Conservation (phyloP, 1,140 invertebrate species). For the Cydia amplana region DNA sequence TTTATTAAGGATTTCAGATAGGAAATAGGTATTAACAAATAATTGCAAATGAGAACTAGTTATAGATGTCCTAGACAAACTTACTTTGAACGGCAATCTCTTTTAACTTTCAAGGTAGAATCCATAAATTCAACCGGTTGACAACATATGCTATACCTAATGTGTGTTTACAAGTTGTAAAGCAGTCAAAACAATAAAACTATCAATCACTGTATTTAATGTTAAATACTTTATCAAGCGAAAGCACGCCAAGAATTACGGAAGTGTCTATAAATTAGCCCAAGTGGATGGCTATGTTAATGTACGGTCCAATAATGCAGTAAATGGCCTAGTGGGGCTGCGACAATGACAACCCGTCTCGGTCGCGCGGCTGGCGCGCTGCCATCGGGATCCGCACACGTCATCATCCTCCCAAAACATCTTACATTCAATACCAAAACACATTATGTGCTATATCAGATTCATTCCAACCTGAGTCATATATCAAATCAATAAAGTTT, state of each 20-base stretch:
- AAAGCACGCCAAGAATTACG: constrained; percentile 17
- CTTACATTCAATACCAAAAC: neutral
- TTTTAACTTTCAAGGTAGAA: neutral
- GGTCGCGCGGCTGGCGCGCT: constrained; percentile 42
- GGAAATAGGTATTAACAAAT: neutral
- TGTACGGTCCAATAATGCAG: constrained; percentile 37
- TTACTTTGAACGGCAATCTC: neutral
- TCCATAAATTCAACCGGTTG: neutral
- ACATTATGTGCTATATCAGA: neutral
- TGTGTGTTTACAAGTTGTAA: constrained; percentile 11
- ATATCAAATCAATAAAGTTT: neutral
- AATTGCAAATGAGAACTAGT: neutral
- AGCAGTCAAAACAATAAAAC: constrained; percentile 2
- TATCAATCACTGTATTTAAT: neutral
- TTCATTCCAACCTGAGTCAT: neutral
- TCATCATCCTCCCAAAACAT: constrained; percentile 38
- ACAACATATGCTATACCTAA: neutral
- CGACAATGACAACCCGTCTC: constrained; percentile 57
- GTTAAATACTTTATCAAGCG: neutral
- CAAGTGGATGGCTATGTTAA: constrained; percentile 43
- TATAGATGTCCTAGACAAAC: constrained; percentile 23
- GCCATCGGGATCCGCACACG: constrained; percentile 52
- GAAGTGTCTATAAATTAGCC: constrained; percentile 41
- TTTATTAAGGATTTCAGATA: constrained; percentile 18
- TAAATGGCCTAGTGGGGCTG: constrained; percentile 42